Conservation (phyloP, 2,113 vertebrate species). For the Felis catus region DNA sequence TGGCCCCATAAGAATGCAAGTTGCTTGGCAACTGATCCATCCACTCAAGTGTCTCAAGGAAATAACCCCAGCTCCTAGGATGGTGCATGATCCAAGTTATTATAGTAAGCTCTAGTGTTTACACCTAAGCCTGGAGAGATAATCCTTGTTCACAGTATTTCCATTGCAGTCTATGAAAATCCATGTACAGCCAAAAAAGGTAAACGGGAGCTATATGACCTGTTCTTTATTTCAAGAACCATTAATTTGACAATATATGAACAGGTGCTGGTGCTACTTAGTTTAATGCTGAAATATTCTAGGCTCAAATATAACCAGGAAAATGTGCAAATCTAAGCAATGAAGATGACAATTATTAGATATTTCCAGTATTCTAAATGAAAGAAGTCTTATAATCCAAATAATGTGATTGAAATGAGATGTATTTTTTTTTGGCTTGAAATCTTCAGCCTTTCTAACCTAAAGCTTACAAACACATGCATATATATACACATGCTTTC, state of each 20-base stretch:
- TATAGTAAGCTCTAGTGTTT: constrained; percentile 50
- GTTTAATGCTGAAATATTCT: not conserved
- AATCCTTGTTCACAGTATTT: constrained; percentile 28
- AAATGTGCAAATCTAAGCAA: not conserved
- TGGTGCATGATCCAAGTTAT: constrained; percentile 34
- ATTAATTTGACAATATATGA: not conserved
- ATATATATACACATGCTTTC: no score
- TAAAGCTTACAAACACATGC: not conserved
- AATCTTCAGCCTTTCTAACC: not conserved
- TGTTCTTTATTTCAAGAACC: constrained; percentile 29
- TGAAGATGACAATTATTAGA: not conserved
- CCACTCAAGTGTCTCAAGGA: constrained; percentile 54
- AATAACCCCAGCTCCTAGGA: constrained; percentile 46
- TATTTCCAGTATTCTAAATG: not conserved
- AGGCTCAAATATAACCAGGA: not conserved
- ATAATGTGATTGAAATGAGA: not conserved
- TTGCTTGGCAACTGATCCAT: constrained; percentile 71
- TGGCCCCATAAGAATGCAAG: constrained; percentile 45
- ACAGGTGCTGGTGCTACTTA: not conserved
- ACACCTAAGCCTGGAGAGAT: constrained; percentile 54
- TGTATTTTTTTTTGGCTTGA: not conserved
- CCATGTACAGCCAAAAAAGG: constrained; percentile 16
- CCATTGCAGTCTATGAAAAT: constrained; percentile 10
- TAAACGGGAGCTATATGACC: not conserved
- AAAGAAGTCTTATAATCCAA: not conserved